Evolutionary conservation across 2,888 invertebrate genomes (phyloP).

Genomic region (Chalcosyrphus nemorum): DNA sequence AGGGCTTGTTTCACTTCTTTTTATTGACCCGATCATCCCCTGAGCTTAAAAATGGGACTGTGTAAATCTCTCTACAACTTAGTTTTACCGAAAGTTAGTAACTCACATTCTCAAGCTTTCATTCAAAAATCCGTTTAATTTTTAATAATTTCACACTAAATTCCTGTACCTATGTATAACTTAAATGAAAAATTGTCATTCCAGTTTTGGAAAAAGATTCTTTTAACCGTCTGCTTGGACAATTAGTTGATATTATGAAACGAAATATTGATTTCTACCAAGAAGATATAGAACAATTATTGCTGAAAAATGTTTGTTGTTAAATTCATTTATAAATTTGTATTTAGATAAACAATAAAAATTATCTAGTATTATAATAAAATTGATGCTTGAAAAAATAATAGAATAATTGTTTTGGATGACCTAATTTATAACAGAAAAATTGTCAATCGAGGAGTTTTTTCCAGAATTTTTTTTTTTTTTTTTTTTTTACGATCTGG

Average conservation of each 20-base stretch:
- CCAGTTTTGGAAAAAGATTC: slow-evolving; percentile 97
- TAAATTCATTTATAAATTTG: slow-evolving; percentile 22
- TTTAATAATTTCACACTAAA: no score
- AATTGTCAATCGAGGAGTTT: slow-evolving; percentile 8
- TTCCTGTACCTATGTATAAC: no score
- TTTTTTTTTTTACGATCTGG: no score
- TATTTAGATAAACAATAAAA: slow-evolving; percentile 7
- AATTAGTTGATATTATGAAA: slow-evolving; percentile 99
- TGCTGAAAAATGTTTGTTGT: slow-evolving; percentile 43
- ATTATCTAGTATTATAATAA: no score
- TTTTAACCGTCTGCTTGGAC: slow-evolving; percentile 97
- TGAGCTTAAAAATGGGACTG: no score
- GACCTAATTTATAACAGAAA: not conserved
- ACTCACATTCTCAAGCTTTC: no score
- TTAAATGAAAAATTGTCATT: slow-evolving; percentile 73
- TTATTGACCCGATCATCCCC: no score
- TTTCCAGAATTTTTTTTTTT: not conserved
- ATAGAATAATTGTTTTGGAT: not conserved
- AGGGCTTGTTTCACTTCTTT: no score
- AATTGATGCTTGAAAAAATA: no score
- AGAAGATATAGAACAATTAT: slow-evolving; percentile 73
- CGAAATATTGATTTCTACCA: slow-evolving; percentile 98
- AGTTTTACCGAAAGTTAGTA: no score
- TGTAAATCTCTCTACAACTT: no score
- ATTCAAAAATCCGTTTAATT: no score